Base-by-base conservation (phyloP, 1,140 invertebrate genomes). In the Papilio helenus region DNA sequence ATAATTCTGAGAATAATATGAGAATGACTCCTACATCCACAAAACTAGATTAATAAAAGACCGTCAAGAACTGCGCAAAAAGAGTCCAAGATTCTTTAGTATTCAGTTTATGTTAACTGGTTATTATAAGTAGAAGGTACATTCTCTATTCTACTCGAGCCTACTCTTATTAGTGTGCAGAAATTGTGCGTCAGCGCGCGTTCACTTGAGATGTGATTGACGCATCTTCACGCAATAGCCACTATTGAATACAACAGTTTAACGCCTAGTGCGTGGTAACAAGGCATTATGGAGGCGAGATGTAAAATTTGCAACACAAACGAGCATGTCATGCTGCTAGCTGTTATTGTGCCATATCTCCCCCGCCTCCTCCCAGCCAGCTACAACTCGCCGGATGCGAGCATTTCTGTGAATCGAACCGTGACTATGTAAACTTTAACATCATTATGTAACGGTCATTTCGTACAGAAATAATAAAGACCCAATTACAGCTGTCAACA, bases 371-470 rank as follows among this genome's bases (percentile, higher is more conserved):
- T 20, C 46, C 49, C 72, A 20, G 68, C n/a, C 39, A 10, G 42
- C 72, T 9, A 14, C 72, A 23, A 20, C 12, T 23, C 39, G 73
- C 46, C 73, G 73, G 73, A 76, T 55, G 49, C 73, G 73, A 76
- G 73, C 49, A 42, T 65, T 77, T 44, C 7, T 42, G 76, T 42
- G 29, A 23, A 61, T 65, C 55, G 76, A n/a, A 77, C 51, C 76
- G 55, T 77, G 55, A 77, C 76, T 77, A 23, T 77, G 76, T 77
- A 77, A 77, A 77, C 76, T 61, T 61, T 61, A 55, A 8, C 51
- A 55, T 77, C 23, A 42, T 77, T 77, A 58, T 20, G 55, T 65
- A 65, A 77, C 76, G 51, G 76, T 65, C 55, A 77, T 61, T 61
- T 77, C n/a, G 44, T 65, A 55, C 51, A 51, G 49, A 76, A 51